These are phyloP conservation scores for Agonum fuliginosum DNA, from an alignment of 2,888 invertebrate genomes.

Conservation along the genomic window DNA sequence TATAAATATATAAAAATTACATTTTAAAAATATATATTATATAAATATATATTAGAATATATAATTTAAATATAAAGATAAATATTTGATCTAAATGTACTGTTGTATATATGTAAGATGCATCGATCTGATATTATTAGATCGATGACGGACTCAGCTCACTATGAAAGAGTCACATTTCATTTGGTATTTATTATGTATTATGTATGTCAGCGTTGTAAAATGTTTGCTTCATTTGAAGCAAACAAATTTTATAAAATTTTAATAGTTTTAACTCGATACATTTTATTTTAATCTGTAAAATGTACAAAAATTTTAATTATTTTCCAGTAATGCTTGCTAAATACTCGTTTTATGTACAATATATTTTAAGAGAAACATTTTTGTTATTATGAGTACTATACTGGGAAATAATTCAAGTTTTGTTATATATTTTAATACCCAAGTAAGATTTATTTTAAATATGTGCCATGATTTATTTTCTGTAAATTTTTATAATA, in stretches of 20 bases:
- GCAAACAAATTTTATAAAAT: slow-evolving; percentile 32
- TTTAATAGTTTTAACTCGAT: slow-evolving; percentile 20
- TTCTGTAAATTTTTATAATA: slow-evolving; percentile 61
- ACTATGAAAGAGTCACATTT: slow-evolving; percentile 45
- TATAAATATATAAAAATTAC: slow-evolving; percentile 69
- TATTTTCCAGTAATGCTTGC: slow-evolving; percentile 36
- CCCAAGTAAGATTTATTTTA: slow-evolving; percentile 26
- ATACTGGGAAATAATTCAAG: slow-evolving; percentile 23
- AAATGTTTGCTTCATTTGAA: slow-evolving; percentile 38
- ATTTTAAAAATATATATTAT: slow-evolving; percentile 70
- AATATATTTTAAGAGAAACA: slow-evolving; percentile 12
- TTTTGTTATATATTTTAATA: slow-evolving; percentile 31
- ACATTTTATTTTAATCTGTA: slow-evolving; percentile 18
- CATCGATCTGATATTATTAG: slow-evolving; percentile 28
- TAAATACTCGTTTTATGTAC: slow-evolving; percentile 39
- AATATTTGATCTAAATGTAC: slow-evolving; percentile 62
- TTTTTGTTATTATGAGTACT: slow-evolving; percentile 18
- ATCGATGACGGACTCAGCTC: slow-evolving; percentile 41
- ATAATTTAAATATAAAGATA: slow-evolving; percentile 58
- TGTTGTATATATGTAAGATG: slow-evolving; percentile 62
- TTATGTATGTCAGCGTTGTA: slow-evolving; percentile 50
- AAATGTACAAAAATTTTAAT: slow-evolving; percentile 20
- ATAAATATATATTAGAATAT: slow-evolving; percentile 69
- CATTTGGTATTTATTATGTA: slow-evolving; percentile 55
- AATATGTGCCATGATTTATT: slow-evolving; percentile 44